phyloP scores from a whole-genome alignment of 2,888 invertebrate genomes.

The Chaitophorus viminalis region DNA sequence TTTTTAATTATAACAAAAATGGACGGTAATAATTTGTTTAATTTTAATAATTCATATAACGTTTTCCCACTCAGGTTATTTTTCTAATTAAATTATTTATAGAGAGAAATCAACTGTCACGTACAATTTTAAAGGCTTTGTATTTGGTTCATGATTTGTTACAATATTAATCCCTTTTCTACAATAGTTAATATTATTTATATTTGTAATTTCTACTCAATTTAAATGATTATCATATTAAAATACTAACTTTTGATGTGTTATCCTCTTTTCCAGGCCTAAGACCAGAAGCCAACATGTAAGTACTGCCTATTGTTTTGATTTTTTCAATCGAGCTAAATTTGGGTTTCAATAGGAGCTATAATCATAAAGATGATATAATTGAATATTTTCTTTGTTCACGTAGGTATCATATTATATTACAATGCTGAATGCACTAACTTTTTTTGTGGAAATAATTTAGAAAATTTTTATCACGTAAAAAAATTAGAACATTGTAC shows the following conservation, averaged over 20 bases:
- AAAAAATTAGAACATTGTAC: neutral
- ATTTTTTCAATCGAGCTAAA: slow-evolving; percentile 98
- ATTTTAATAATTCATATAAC: too few relatives aligned
- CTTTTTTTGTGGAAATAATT: slow-evolving; percentile 23
- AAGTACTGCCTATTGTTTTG: slow-evolving; percentile 97
- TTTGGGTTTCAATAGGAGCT: slow-evolving; percentile 91
- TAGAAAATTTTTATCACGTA: neutral
- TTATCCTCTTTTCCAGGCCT: slow-evolving; percentile 87
- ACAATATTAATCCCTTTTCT: too few relatives aligned
- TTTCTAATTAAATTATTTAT: too few relatives aligned
- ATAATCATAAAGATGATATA: slow-evolving; percentile 66
- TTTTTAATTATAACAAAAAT: too few relatives aligned
- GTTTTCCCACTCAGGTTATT: too few relatives aligned
- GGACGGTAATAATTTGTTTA: too few relatives aligned
- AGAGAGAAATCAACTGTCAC: too few relatives aligned
- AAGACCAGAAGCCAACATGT: slow-evolving; percentile 96
- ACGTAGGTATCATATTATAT: slow-evolving; percentile 25
- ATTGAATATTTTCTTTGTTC: slow-evolving; percentile 1
- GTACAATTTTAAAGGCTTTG: too few relatives aligned
- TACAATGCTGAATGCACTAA: neutral
- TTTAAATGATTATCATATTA: neutral
- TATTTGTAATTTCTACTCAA: too few relatives aligned
- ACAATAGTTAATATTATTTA: too few relatives aligned
- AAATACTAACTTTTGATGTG: slow-evolving; percentile 42
- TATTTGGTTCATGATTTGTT: too few relatives aligned